Evolutionary conservation across 2,113 vertebrate species (phyloP), one percentile per base, ranked within the genome.

Genomic region (Dendropsophus ebraccatus): DNA sequence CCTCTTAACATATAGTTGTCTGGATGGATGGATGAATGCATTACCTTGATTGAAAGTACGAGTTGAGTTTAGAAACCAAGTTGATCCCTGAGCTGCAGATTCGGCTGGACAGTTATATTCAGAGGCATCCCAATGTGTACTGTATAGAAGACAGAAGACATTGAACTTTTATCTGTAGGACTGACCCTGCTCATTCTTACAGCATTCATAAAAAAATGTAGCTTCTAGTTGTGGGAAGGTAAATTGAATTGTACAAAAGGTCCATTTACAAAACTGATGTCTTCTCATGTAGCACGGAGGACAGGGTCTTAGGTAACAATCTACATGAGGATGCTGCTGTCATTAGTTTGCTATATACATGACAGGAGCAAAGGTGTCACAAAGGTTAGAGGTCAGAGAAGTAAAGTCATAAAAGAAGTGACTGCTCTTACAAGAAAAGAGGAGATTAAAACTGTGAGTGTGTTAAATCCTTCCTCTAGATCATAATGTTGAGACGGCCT

Each of bases 11-110:
- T 17, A 28, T 9, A 7, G 13, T 16, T 49, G 28, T 10, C 28
- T 45, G 17, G 5, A 41, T 41, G 8, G 41, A 41, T 45, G 17
- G 5, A 41, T 41, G 8, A 8, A 41, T 54, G 35, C 0, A 77
- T 87, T 91, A 90, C 89, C 89, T 90, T 91, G 89, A 88, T 0
- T 92, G 62, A 92, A 88, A n/a, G 84, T 88, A 88, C 77, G 74
- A 67, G 90, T 91, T 77, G 56, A 90, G 83, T 89, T 83, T 81
- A 65, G 87, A 54, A 72, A 69, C 82, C 35, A 56, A 87, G 88
- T 81, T 81, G 87, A 52, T 81, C 56, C 12, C 32, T 78, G 84
- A 85, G 90, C 88, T 2, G 75, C 62, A 47, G 80, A 47, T n/a
- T 52, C 84, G n/a, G 47, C 77, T 76, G 87, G 89, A 87, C 88